These are phyloP conservation scores for Coecobrya sp. DNA, from an alignment of 2,888 invertebrate species.

Conservation along the genomic window DNA sequence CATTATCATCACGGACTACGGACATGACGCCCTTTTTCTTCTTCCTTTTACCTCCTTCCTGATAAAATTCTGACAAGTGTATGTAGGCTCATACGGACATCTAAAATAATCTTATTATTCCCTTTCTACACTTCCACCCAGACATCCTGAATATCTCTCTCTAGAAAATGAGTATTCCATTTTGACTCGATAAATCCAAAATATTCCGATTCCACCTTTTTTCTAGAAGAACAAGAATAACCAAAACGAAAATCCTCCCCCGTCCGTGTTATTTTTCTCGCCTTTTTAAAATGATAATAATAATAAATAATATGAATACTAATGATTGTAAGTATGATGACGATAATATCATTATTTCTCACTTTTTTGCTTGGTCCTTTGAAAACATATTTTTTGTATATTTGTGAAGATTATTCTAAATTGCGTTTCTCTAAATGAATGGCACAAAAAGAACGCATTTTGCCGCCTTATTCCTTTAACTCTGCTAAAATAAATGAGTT, in stretches of 20 bases:
- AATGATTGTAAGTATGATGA: not conserved
- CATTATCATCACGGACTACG: not conserved
- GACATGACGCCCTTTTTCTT: constrained; percentile 62
- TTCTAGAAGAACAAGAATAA: not conserved
- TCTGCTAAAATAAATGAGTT: not conserved
- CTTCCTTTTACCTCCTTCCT: constrained; percentile 15
- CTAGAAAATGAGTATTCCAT: not conserved
- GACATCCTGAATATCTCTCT: not conserved
- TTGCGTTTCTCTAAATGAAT: constrained; percentile 13
- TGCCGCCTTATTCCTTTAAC: not conserved
- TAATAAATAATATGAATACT: constrained; percentile 17
- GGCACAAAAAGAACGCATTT: not conserved
- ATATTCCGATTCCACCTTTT: not conserved
- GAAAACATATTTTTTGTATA: not conserved
- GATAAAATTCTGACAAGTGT: not conserved
- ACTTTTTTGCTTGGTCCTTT: not conserved
- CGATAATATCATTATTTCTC: constrained; percentile 25
- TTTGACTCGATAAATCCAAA: not conserved
- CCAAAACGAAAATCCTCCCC: constrained; percentile 13
- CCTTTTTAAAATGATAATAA: constrained; percentile 36
- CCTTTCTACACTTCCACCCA: constrained; percentile 11
- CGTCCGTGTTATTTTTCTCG: not conserved
- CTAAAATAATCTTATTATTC: not conserved
- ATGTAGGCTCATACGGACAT: not conserved
- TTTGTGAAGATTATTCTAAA: not conserved